Percentiles rank a stretch among this genome's conserved stretches.
phyloP scores from a whole-genome alignment of 2,797 vertebrate genomes.

The Glyptemys insculpta region DNA sequence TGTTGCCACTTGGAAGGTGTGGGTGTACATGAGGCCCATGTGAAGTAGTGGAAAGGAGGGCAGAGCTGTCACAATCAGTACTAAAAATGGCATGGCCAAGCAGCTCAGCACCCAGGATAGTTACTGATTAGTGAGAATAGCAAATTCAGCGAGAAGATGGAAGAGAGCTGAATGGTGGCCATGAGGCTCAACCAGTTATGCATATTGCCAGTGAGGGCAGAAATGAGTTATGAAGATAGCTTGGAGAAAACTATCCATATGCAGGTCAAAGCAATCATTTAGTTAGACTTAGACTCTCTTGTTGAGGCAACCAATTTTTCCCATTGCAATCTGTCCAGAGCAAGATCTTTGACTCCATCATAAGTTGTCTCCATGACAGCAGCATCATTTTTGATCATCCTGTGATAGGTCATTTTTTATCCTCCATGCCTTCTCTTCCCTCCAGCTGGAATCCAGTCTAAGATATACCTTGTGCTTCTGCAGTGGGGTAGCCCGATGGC shows the following conservation, averaged over 20 bases:
- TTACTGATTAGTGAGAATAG: neutral
- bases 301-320: too few species aligned
- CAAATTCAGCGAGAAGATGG: neutral
- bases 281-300: too few species aligned
- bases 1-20: neutral
- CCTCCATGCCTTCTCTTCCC: too few species aligned
- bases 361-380: too few species aligned
- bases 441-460: too few species aligned
- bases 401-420: too few species aligned
- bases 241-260: neutral
- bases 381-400: too few species aligned
- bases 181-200: neutral
- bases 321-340: too few species aligned
- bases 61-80: neutral
- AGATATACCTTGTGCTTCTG: too few species aligned
- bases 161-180: neutral
- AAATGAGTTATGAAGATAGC: neutral
- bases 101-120: neutral
- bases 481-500: too few species aligned
- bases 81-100: neutral
- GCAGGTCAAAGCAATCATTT: neutral
- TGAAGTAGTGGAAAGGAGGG: neutral
- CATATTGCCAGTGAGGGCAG: neutral
- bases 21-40: neutral
- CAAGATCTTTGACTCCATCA: too few species aligned